phyloP scores from a whole-genome alignment of 2,888 invertebrate genomes.

The Alitta virens region DNA sequence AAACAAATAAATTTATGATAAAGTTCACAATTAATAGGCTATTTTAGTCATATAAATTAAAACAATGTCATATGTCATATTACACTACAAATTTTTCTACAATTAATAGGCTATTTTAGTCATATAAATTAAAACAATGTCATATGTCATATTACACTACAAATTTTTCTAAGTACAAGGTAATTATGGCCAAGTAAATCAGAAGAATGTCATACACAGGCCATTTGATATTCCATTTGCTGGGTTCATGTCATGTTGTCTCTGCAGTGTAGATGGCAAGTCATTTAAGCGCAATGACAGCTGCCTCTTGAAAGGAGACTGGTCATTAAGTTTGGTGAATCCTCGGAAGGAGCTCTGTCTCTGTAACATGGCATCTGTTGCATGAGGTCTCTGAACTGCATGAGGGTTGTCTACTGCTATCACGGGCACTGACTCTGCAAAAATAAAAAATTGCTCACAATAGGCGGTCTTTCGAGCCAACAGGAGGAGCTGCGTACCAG shows the following conservation, averaged over 20 bases:
- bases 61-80: too few species aligned
- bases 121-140: too few species aligned
- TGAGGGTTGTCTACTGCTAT: conserved; percentile 69
- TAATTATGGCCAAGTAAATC: conserved; percentile 18
- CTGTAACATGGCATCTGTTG: conserved; percentile 89
- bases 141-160: background rate
- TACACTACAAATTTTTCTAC: too few species aligned
- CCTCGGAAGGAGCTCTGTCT: conserved; percentile 93
- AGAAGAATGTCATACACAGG: conserved; percentile 1
- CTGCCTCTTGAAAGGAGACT: conserved; percentile 85
- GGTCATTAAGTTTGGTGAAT: conserved; percentile 62
- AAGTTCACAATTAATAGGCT: too few species aligned
- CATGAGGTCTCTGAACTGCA: conserved; percentile 71
- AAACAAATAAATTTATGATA: too few species aligned
- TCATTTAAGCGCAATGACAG: conserved; percentile 92
- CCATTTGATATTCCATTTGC: conserved; percentile 3
- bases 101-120: too few species aligned
- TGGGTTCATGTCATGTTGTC: conserved; percentile 58
- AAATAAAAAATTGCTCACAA: too few species aligned
- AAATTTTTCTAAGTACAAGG: conserved; percentile 21
- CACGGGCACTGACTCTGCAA: conserved; percentile 58
- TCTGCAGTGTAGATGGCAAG: conserved; percentile 90
- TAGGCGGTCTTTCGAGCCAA: too few species aligned
- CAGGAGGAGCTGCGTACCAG: too few species aligned
- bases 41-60: too few species aligned